Base-by-base conservation (phyloP, 2,113 vertebrate genomes). In the Psammodynastes pulverulentus region DNA sequence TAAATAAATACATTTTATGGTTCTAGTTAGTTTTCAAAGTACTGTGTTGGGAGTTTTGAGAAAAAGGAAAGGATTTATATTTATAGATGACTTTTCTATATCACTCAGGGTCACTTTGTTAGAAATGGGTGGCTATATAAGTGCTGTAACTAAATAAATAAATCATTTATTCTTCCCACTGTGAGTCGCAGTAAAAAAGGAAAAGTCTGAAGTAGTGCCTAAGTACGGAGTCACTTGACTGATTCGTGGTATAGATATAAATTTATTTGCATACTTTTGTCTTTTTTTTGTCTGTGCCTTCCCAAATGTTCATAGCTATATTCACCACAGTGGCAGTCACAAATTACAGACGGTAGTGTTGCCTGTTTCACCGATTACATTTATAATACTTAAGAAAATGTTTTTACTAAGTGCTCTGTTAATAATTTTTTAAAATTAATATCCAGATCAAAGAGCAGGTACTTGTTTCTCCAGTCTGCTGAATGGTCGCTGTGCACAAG, bases 401-500 rank as follows among this genome's bases (percentile, higher is more conserved):
- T 46, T 58, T 92, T 54, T 54, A 89, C 0, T 91, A 89, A 52
- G 8, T 24, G 0, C 1, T 90, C 87, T 17, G 26, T 0, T 53
- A 88, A 29, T 48, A 26, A n/a, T 89, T 86, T 93, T 4, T 94
- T 89, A 91, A 34, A 54, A 9, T 88, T 53, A 5, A 17, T 39
- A 53, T 10, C 4, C 97, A 99, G 99, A 99, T 96, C 98, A 99
- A 94, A 98, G 99, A 9, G 94, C 97, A 34, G 98, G 98, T 19
- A 98, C 97, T 0, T 99, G 99, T 95, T 99, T 99, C 96, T 98
- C 98, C 0, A 98, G 97, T 58, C 94, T 98, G 93, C 97, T 98
- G 49, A 98, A 97, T 0, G 99, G 99, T 0, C 98, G 97, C 92
- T 99, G 99, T 67, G 98, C 98, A 0, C 98, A 97, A 3, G 98